Evolutionary conservation across 1,140 invertebrate genomes (phyloP), one percentile per base, ranked within the genome.

Genomic region (Macrostomum lignano): DNA sequence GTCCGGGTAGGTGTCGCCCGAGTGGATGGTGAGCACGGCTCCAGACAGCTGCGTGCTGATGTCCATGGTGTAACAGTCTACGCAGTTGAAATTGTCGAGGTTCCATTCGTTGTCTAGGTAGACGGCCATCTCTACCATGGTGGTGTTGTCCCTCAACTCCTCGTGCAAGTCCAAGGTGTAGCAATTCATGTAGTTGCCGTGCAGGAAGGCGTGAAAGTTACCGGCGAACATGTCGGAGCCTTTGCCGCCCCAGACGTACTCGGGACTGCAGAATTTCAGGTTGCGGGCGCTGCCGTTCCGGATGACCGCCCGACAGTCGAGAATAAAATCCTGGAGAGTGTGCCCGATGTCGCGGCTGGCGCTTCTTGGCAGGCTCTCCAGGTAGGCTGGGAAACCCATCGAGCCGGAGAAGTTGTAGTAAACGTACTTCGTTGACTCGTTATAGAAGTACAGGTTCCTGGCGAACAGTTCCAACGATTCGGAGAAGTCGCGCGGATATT

Each of bases 241-340:
- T 17, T 21, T 25, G 11, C 13, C 17, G n/a, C n/a, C n/a, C n/a
- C n/a, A n/a, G n/a, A n/a, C n/a, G n/a, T n/a, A n/a, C n/a, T n/a
- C n/a, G n/a, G n/a, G n/a, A n/a, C n/a, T n/a, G n/a, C n/a, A n/a
- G n/a, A n/a, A n/a, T n/a, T n/a, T n/a, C n/a, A n/a, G n/a, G n/a
- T n/a, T n/a, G n/a, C n/a, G n/a, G n/a, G 9, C 15, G 19, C 22
- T 33, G 10, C 19, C 22, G 20, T 33, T 24, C 13, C 32, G 24
- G 26, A 24, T 25, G 26, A 33, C 15, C 19, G 26, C 32, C 15
- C 26, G 32, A 23, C 32, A 33, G 17, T 33, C 14, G 11, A 33
- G 24, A 6, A 33, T 15, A 20, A 33, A 33, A 4, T 33, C 19
- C 19, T 33, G 13, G 3, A 21, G 17, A 4, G 24, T 5, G 14